Percentiles rank a stretch among this genome's conserved stretches.
Conservation (phyloP, 1,140 invertebrate species). For the Frieseomelitta varia region DNA sequence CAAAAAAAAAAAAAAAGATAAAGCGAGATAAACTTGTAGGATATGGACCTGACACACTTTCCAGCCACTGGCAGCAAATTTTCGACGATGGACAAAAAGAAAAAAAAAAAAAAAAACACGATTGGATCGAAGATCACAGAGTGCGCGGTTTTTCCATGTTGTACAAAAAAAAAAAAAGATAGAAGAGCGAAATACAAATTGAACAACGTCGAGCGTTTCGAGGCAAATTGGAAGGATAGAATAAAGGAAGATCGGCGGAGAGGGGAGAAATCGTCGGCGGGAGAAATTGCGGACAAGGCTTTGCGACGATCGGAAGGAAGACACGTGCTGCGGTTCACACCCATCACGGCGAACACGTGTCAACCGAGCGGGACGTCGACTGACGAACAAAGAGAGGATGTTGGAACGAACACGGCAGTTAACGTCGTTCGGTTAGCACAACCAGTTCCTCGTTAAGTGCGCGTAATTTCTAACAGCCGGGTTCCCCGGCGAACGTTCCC, state of each 20-base stretch:
- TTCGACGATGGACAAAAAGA: background rate
- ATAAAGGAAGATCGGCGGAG: background rate
- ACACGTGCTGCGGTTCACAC: slow-evolving; percentile 41
- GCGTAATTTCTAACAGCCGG: slow-evolving; percentile 8
- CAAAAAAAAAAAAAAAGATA: no score
- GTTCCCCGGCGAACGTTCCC: background rate
- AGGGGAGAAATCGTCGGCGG: background rate
- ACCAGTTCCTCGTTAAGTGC: slow-evolving; percentile 6
- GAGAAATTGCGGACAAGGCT: slow-evolving; percentile 2
- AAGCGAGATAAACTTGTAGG: no score
- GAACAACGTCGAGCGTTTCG: background rate
- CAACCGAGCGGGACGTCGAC: slow-evolving; percentile 11
- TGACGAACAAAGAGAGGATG: slow-evolving; percentile 26
- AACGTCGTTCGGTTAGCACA: background rate
- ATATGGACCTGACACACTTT: background rate
- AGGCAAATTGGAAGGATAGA: background rate
- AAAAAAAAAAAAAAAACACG: background rate
- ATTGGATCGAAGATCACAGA: background rate
- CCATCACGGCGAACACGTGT: slow-evolving; percentile 34
- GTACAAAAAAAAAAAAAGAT: background rate
- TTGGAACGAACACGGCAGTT: slow-evolving; percentile 5
- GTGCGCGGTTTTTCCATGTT: no score
- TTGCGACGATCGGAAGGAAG: slow-evolving; percentile 10
- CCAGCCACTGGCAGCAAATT: background rate
- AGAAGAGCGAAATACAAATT: background rate